Evolutionary conservation across 1,140 invertebrate genomes (phyloP), one percentile per base, ranked within the genome.

Genomic region (Tachypleus tridentatus): DNA sequence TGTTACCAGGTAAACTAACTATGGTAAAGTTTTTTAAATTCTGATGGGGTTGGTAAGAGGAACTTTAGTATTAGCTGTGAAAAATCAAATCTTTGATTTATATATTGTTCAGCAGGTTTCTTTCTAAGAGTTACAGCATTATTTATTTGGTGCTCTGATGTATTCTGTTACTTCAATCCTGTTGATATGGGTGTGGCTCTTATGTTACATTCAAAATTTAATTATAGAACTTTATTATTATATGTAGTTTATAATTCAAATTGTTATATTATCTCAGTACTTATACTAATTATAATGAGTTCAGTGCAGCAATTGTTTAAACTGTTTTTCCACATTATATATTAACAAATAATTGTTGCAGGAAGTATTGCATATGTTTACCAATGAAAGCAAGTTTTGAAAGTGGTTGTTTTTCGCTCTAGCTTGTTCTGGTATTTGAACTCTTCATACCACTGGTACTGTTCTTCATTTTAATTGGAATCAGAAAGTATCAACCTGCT

Each of bases 381-480:
- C 50, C 7, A 61, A 51, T 61, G 7, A 61, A n/a, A 61, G 8
- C n/a, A 9, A 9, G 53, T 9, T 9, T 54, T 54, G n/a, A 9
- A 54, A 54, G n/a, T 54, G 53, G n/a, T 71, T 69, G 54, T 67
- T 70, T 69, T 54, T 64, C 63, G 51, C 73, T 74, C 61, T 72
- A 79, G 77, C 74, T 78, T 67, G 77, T 80, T 56, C 64, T 80
- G 58, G 59, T 80, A 63, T 78, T 80, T 69, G 79, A 80, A 72
- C 63, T 80, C 57, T 77, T 76, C 61, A 78, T 80, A 62, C 79
- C 79, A 5, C 68, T 80, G 61, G 77, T 79, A 10, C 68, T 80
- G 11, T 80, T 79, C 68, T 73, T 80, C 29, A 79, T 80, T 49
- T 67, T 80, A 10, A 61, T 79, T 9, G 70, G 73, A 4, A 79